phyloP scores from a whole-genome alignment of 2,888 invertebrate genomes.

The Lobophora halterata region DNA sequence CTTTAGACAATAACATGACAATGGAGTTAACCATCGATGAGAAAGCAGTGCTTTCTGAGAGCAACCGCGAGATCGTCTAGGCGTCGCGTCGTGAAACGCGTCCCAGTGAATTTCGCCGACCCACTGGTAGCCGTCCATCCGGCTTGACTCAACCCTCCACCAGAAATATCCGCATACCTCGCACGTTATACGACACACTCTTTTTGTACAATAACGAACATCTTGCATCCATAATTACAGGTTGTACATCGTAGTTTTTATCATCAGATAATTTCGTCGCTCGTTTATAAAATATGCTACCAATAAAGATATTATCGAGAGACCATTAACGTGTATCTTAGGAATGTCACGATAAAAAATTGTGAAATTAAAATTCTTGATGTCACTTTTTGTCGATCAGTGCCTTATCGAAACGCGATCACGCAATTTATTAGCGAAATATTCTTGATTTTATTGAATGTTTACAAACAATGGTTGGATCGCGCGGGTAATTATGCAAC shows the following conservation, averaged over 20 bases:
- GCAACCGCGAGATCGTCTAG: slow-evolving; percentile 40
- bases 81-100: slow-evolving; percentile 42
- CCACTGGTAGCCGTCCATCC: slow-evolving; percentile 48
- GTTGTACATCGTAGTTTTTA: slow-evolving; percentile 8
- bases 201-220: slow-evolving; percentile 18
- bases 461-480: slow-evolving; percentile 77
- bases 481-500: slow-evolving; percentile 76
- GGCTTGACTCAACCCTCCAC: slow-evolving; percentile 41
- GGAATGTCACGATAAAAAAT: slow-evolving; percentile 38
- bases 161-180: slow-evolving; percentile 44
- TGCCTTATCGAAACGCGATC: slow-evolving; percentile 61
- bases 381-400: slow-evolving; percentile 29
- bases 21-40: slow-evolving; percentile 50
- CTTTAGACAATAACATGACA: slow-evolving; percentile 48
- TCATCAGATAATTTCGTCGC: slow-evolving; percentile 19
- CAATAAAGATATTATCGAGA: slow-evolving; percentile 31
- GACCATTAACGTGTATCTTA: slow-evolving; percentile 33
- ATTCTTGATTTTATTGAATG: slow-evolving; percentile 62
- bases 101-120: slow-evolving; percentile 60
- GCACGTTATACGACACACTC: slow-evolving; percentile 12
- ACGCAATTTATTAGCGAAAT: slow-evolving; percentile 56
- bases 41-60: slow-evolving; percentile 55
- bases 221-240: slow-evolving; percentile 17
- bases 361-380: slow-evolving; percentile 38
- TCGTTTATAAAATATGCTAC: slow-evolving; percentile 20